These are phyloP conservation scores for Todiramphus chloris DNA, from an alignment of 2,113 vertebrate species.

Conservation along the genomic window DNA sequence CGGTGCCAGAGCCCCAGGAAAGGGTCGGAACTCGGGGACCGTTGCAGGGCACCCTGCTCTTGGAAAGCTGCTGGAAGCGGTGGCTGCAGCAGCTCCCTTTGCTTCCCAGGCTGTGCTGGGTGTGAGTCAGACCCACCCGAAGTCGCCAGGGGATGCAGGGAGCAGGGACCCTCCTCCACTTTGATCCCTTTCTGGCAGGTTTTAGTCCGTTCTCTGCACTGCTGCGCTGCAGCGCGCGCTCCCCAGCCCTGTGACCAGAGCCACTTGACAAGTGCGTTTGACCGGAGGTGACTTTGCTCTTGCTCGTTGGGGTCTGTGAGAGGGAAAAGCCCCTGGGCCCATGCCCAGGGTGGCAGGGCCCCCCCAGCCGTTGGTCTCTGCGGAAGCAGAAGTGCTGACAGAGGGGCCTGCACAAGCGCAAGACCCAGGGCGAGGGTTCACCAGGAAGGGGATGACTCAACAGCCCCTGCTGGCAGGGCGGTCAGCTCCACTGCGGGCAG, in stretches of 20 bases:
- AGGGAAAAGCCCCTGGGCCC: no score
- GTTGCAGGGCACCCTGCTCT: neutral
- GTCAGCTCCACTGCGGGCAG: no score
- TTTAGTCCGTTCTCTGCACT: neutral
- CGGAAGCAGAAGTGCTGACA: neutral
- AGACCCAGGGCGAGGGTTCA: no score
- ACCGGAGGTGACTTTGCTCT: accelerated
- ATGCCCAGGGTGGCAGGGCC: no score
- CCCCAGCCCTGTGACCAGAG: neutral
- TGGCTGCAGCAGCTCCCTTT: neutral
- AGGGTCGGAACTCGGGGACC: accelerated
- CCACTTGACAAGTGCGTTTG: accelerated
- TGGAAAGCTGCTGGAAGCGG: neutral
- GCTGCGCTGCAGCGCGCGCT: neutral
- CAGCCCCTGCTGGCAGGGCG: accelerated
- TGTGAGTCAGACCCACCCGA: no score
- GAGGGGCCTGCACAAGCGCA: neutral
- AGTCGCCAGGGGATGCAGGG: no score
- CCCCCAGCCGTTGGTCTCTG: accelerated
- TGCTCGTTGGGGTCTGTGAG: no score
- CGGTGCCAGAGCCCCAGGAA: accelerated
- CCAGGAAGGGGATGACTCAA: neutral
- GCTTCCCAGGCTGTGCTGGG: neutral
- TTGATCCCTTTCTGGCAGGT: neutral
- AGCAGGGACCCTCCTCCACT: neutral